Conservation (phyloP, 2,888 invertebrate genomes). For the Phalangium opilio region DNA sequence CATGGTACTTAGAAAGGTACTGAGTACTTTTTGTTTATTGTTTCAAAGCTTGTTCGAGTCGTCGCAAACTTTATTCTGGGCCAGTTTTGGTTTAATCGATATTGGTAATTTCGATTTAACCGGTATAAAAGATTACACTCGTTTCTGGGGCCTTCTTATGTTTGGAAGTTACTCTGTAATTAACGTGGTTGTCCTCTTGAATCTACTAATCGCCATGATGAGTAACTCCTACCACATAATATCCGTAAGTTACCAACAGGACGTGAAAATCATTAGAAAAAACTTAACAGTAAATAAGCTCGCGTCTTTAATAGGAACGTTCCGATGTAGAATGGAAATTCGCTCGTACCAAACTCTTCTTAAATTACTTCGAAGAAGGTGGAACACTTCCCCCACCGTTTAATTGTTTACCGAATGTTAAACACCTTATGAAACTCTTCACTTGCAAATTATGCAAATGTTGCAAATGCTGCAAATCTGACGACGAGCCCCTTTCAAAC, state of each 20-base stretch:
- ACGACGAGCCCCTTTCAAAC: too few species aligned
- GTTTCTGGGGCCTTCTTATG: constrained; percentile 39
- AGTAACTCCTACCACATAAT: constrained; percentile 39
- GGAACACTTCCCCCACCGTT: constrained; percentile 38
- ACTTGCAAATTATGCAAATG: too few species aligned
- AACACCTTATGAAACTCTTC: constrained; percentile 37
- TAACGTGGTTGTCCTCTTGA: constrained; percentile 37
- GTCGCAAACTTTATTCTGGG: constrained; percentile 38
- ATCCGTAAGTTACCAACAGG: constrained; percentile 43
- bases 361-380: constrained; percentile 39
- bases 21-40: constrained; percentile 1
- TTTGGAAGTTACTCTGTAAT: constrained; percentile 38
- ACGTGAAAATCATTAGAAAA: too few species aligned
- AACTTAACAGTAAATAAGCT: too few species aligned
- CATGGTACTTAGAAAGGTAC: background rate
- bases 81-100: constrained; percentile 38
- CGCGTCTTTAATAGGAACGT: too few species aligned
- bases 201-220: constrained; percentile 42
- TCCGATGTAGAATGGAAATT: constrained; percentile 41
- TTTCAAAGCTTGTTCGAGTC: constrained; percentile 43
- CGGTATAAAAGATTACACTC: constrained; percentile 27
- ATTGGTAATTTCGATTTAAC: constrained; percentile 33
- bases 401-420: constrained; percentile 49
- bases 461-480: too few species aligned
- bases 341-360: constrained; percentile 38